Evolutionary conservation across 2,888 invertebrate genomes (phyloP).

Genomic region (Drosophila nigritarsus): DNA sequence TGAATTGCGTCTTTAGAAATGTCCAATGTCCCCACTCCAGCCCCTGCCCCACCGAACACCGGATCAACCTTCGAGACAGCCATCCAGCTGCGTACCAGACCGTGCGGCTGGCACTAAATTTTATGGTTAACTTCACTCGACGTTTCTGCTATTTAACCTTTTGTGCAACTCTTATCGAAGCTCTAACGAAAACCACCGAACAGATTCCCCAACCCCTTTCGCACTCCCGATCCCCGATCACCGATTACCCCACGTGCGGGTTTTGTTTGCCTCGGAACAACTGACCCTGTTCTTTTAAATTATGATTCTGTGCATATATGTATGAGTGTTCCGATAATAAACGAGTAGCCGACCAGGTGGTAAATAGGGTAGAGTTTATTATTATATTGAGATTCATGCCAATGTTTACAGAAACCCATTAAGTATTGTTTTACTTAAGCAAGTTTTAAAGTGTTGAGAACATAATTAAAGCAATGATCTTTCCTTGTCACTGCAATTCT

Average conservation of each 20-base stretch:
- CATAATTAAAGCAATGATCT: background rate
- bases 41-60: constrained; percentile 1
- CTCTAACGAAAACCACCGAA: constrained; percentile 34
- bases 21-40: background rate
- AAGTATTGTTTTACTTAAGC: background rate
- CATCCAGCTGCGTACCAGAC: constrained; percentile 64
- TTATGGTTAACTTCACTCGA: constrained; percentile 69
- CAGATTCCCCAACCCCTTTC: constrained; percentile 11
- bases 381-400: constrained; percentile 17
- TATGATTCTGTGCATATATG: constrained; percentile 38
- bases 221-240: constrained; percentile 12
- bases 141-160: constrained; percentile 74
- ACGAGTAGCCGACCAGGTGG: constrained; percentile 18
- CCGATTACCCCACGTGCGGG: constrained; percentile 60
- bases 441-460: background rate
- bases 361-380: constrained; percentile 18
- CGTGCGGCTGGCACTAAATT: constrained; percentile 64
- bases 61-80: constrained; percentile 37
- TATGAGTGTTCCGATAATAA: constrained; percentile 68
- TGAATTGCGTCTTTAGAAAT: constrained; percentile 70
- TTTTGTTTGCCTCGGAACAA: constrained; percentile 40
- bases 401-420: background rate
- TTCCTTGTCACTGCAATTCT: background rate
- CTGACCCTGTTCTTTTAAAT: constrained; percentile 31
- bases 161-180: constrained; percentile 62